Evolutionary conservation across 2,888 invertebrate species (phyloP).

Genomic region (Nasonovia ribisnigri): DNA sequence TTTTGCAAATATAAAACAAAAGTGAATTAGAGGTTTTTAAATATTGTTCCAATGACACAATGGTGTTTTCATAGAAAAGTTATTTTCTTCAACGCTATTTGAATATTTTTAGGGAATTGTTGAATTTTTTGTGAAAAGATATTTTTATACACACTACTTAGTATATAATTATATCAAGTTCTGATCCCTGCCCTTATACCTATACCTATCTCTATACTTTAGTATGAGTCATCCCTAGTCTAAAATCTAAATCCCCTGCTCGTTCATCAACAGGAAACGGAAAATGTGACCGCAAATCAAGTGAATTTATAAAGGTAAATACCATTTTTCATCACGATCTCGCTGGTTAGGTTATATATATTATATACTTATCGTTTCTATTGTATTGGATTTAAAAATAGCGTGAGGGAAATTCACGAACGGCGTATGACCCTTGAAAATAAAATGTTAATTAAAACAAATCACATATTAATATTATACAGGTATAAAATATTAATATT

Average conservation of each 20-base stretch:
- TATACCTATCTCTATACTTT: no score
- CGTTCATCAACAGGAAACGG: background rate
- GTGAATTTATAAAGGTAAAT: background rate
- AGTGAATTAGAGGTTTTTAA: no score
- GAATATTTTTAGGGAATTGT: background rate
- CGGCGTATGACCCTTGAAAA: background rate
- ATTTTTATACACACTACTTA: background rate
- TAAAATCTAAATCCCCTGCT: background rate
- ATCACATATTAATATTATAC: background rate
- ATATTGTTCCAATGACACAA: no score
- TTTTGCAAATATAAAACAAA: no score
- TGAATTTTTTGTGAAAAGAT: background rate
- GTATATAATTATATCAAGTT: background rate
- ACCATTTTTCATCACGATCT: background rate
- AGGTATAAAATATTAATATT: no score
- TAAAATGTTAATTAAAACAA: background rate
- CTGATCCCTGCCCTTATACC: no score
- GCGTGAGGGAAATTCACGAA: conserved; percentile 2
- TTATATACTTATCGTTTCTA: no score
- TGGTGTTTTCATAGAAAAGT: background rate
- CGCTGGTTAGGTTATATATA: no score
- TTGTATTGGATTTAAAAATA: background rate
- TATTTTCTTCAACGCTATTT: background rate
- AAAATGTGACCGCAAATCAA: background rate
- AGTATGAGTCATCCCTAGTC: background rate